Percentiles rank a stretch among this genome's conserved stretches.
Evolutionary conservation across 2,797 vertebrate species (phyloP).

Genomic region (Pangasius macronema): DNA sequence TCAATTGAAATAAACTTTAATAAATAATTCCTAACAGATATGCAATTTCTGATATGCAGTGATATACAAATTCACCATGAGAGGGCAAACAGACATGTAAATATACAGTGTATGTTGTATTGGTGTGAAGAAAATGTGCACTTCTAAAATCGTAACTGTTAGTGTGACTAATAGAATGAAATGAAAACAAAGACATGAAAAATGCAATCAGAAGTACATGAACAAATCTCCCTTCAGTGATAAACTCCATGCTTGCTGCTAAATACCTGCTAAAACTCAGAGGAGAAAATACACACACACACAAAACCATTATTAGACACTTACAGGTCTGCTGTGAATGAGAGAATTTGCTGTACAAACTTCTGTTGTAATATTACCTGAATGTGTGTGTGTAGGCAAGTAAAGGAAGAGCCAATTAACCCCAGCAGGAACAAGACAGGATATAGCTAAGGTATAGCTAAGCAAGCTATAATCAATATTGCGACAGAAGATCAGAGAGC

Average conservation of each 20-base stretch:
- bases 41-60: not conserved
- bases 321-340: not conserved
- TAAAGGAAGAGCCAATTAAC: not conserved
- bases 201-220: not conserved
- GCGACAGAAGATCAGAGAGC: slow-evolving; percentile 11
- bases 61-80: not conserved
- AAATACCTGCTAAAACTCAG: slow-evolving; percentile 2
- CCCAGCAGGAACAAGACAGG: not conserved
- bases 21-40: not conserved
- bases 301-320: not conserved
- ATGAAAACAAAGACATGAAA: not conserved
- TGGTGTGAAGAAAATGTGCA: not conserved
- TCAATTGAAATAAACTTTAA: not conserved
- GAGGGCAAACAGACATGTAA: not conserved
- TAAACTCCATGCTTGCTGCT: not conserved
- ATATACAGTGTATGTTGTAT: not conserved
- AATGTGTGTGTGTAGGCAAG: not conserved
- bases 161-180: not conserved
- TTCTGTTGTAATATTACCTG: not conserved
- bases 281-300: not conserved
- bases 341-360: not conserved
- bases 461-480: slow-evolving; percentile 12
- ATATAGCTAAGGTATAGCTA: not conserved
- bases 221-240: not conserved
- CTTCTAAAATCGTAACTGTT: not conserved